A percentile compares a stretch with the other conserved stretches of the same genome.
Conservation (phyloP, 2,797 vertebrate species). For the Aplochiton taeniatus region DNA sequence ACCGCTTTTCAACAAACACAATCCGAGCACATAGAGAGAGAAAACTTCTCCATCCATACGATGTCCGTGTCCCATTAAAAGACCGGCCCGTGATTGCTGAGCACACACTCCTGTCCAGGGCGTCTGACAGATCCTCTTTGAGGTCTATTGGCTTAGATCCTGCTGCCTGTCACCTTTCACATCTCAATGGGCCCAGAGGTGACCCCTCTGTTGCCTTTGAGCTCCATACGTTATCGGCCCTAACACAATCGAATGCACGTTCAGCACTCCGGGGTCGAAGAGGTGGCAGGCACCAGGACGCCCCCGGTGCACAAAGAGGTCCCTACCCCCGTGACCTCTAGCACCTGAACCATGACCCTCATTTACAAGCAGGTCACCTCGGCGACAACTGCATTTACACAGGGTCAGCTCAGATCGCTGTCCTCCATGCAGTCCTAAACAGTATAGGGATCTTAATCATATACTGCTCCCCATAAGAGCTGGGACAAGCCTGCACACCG, state of each 20-base stretch:
- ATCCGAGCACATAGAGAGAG: not conserved
- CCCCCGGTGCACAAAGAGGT: conserved; percentile 59
- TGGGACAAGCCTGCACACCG: conserved; percentile 45
- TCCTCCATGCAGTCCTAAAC: conserved; percentile 66
- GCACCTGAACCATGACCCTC: conserved; percentile 78
- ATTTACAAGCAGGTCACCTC: conserved; percentile 80
- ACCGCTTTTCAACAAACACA: not conserved
- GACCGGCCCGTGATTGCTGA: conserved; percentile 71
- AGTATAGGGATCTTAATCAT: conserved; percentile 70
- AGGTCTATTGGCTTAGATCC: conserved; percentile 78
- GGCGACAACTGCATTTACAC: conserved; percentile 82
- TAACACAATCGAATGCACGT: conserved; percentile 84
- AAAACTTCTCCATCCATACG: conserved; percentile 28
- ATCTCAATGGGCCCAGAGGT: conserved; percentile 75
- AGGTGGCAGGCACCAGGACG: conserved; percentile 62
- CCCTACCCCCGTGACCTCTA: conserved; percentile 69
- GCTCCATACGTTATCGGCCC: conserved; percentile 76
- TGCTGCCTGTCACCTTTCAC: conserved; percentile 81
- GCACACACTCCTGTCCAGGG: conserved; percentile 75
- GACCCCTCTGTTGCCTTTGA: conserved; percentile 71
- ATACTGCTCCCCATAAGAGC: conserved; percentile 54
- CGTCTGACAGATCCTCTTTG: conserved; percentile 76
- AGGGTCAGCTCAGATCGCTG: conserved; percentile 76
- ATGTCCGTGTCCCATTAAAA: conserved; percentile 54
- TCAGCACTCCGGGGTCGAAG: conserved; percentile 76